Conservation (phyloP, 2,888 invertebrate genomes). For the Lacanobia wlatinum region DNA sequence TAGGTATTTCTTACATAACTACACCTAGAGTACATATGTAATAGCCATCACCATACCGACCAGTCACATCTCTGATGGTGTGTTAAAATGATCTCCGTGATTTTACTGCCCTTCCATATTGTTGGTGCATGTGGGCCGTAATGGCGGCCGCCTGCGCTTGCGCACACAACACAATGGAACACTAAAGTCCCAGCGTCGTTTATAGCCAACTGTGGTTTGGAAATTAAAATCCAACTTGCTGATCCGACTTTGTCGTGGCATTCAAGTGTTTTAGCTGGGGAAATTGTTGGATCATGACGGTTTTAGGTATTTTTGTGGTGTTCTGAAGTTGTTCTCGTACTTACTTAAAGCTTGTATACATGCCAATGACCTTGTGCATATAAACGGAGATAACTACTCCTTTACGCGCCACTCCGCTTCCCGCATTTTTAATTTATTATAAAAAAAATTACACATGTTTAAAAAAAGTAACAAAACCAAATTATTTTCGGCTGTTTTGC, state of each 20-base stretch:
- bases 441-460: too few species aligned
- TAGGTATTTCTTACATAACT: neutral
- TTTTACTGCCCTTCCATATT: slow-evolving; percentile 75
- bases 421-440: too few species aligned
- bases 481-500: too few species aligned
- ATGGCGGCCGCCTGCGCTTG: slow-evolving; percentile 70
- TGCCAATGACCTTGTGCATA: too few species aligned
- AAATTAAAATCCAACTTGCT: slow-evolving; percentile 89
- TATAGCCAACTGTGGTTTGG: slow-evolving; percentile 89
- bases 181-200: slow-evolving; percentile 87
- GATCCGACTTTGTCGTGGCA: slow-evolving; percentile 73
- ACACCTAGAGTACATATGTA: slow-evolving; percentile 2
- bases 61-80: slow-evolving; percentile 64
- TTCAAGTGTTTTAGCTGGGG: slow-evolving; percentile 61
- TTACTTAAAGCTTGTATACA: too few species aligned
- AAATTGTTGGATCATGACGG: slow-evolving; percentile 43
- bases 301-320: slow-evolving; percentile 20
- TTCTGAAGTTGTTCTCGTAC: too few species aligned
- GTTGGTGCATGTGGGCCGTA: slow-evolving; percentile 78
- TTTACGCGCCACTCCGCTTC: too few species aligned
- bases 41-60: slow-evolving; percentile 43
- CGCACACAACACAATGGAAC: slow-evolving; percentile 84
- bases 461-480: too few species aligned
- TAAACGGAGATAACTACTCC: too few species aligned
- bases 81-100: slow-evolving; percentile 72